Conservation (phyloP, 1,140 invertebrate species). For the Theocolax elegans region DNA sequence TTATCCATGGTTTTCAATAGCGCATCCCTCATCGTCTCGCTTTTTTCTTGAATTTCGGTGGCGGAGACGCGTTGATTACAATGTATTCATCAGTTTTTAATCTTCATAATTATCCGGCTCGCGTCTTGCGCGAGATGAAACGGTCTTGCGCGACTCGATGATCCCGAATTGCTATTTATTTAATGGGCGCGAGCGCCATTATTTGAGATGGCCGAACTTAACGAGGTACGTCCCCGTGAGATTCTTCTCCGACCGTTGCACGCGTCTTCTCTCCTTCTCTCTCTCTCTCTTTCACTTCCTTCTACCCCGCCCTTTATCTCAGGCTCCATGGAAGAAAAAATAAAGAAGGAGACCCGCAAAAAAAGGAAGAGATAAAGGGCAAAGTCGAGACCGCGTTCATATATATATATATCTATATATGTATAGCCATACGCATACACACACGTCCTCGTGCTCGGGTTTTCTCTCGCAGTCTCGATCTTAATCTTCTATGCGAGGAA, state of each 20-base stretch:
- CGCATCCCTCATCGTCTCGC: no score
- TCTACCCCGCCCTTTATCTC: conserved; percentile 1
- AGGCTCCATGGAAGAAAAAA: neutral
- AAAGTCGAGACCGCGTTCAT: neutral
- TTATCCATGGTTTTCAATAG: no score
- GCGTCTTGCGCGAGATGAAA: neutral
- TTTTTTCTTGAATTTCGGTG: no score
- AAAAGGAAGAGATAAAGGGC: conserved; percentile 32
- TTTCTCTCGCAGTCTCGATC: conserved; percentile 49
- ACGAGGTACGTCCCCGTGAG: conserved; percentile 48
- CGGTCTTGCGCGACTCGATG: neutral
- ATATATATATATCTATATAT: neutral
- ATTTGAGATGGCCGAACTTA: conserved; percentile 47
- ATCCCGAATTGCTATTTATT: conserved; percentile 51
- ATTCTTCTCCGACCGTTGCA: conserved; percentile 35
- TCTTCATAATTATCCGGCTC: conserved; percentile 19
- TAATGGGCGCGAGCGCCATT: conserved; percentile 47
- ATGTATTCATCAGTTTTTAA: conserved; percentile 25
- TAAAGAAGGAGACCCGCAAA: neutral
- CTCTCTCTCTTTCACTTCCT: conserved; percentile 30
- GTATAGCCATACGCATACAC: conserved; percentile 16
- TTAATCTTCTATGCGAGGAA: conserved; percentile 54
- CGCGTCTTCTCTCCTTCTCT: conserved; percentile 17
- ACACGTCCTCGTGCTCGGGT: conserved; percentile 38
- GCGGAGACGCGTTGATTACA: conserved; percentile 13